Evolutionary conservation across 2,113 vertebrate genomes (phyloP), one percentile per base, ranked within the genome.

Genomic region (Cryptotis parvus): DNA sequence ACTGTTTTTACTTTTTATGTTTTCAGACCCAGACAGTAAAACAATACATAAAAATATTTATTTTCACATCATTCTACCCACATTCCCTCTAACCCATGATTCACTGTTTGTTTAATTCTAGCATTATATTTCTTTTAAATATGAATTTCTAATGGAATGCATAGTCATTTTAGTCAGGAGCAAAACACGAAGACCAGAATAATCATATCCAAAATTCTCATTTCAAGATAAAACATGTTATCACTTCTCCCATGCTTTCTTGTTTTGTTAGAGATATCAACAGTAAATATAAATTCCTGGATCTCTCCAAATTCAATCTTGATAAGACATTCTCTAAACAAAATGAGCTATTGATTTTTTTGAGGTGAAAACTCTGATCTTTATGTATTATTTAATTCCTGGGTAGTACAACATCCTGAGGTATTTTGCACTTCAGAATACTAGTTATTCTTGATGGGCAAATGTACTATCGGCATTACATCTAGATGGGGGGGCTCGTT

Each of bases 401-500:
- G 35, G 35, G 26, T 81, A 45, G 65, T 43, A 70, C 29, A 79
- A 74, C 43, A 88, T 90, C 85, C 82, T 93, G 66, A 63, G 73
- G 27, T 55, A 82, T 33, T 68, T 90, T 58, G 24, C 33, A 41
- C 22, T 31, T 86, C 52, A 55, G 83, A 83, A 75, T 87, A 76
- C 24, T 35, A 81, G 52, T 61, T 76, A 88, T 65, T 79, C 82
- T 43, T 49, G 76, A 90, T 45, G 72, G 61, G 75, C 43, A 76
- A 76, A n/a, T 52, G 41, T 31, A 43, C 9, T 52, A 8, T 3
- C 27, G 76, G n/a, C 14, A 72, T 78, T 79, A 52, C 92, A 86
- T 96, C 92, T 91, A 66, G 77, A 15, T 77, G 93, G 95, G 90
- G 90, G 73, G 93, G 93, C 89, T 94, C 93, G 96, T 95, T 96